Evolutionary conservation across 2,797 vertebrate genomes (phyloP).

Genomic region (Arnoldichthys spilopterus): DNA sequence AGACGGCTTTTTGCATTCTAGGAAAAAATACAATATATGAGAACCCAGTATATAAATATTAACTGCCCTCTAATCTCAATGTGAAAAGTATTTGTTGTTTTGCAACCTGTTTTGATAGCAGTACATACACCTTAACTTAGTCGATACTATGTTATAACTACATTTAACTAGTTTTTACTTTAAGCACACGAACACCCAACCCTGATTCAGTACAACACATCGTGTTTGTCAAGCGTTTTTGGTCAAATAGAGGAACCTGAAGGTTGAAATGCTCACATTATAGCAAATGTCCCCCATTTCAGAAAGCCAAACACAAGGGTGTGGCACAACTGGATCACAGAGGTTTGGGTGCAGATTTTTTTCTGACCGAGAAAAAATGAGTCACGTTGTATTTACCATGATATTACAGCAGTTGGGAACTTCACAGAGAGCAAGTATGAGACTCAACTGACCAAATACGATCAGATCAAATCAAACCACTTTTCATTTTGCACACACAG

Average conservation of each 20-base stretch:
- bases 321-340: background rate
- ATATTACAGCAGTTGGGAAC: background rate
- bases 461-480: background rate
- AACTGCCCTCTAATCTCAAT: too few species aligned
- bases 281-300: background rate
- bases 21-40: too few species aligned
- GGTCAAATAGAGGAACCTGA: background rate
- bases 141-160: too few species aligned
- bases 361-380: conserved; percentile 1
- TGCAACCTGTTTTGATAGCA: too few species aligned
- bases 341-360: background rate
- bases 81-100: too few species aligned
- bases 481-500: background rate
- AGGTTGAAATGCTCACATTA: background rate
- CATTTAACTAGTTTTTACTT: too few species aligned
- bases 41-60: too few species aligned
- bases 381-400: background rate
- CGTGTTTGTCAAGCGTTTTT: background rate
- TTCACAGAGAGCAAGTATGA: background rate
- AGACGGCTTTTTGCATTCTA: too few species aligned
- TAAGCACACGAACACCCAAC: too few species aligned
- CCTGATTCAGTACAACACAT: background rate
- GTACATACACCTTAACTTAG: too few species aligned
- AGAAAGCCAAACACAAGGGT: background rate
- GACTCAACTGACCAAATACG: background rate